A percentile compares a stretch with the other conserved stretches of the same genome.
These are phyloP conservation scores for Corydoras maculifer DNA, from an alignment of 2,113 vertebrate genomes.

Conservation along the genomic window DNA sequence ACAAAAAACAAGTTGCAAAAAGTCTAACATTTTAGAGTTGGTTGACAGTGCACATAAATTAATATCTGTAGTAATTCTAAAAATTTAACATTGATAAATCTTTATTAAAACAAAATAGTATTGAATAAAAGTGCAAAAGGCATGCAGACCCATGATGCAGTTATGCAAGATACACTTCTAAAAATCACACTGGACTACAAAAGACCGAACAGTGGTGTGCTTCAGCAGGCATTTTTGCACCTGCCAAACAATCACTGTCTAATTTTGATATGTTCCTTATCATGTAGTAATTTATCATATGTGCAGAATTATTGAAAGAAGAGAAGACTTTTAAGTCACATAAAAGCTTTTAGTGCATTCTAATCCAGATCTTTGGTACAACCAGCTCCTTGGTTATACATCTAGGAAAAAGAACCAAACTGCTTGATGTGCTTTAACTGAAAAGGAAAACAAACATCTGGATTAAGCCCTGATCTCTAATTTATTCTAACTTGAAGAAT, in stretches of 20 bases:
- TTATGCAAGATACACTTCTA: slow-evolving; percentile 44
- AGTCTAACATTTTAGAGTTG: slow-evolving; percentile 41
- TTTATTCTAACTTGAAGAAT: slow-evolving; percentile 41
- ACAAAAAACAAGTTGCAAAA: slow-evolving; percentile 43
- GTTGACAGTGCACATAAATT: slow-evolving; percentile 48
- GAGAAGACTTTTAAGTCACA: slow-evolving; percentile 45
- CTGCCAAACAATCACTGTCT: slow-evolving; percentile 39
- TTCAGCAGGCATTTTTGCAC: slow-evolving; percentile 30
- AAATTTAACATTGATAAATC: slow-evolving; percentile 39
- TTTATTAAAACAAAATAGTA: slow-evolving; percentile 50
- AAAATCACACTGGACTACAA: slow-evolving; percentile 43
- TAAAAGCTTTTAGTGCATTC: slow-evolving; percentile 56
- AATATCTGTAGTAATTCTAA: slow-evolving; percentile 46
- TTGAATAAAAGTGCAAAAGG: slow-evolving; percentile 60
- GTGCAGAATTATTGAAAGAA: slow-evolving; percentile 44
- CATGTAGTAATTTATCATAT: slow-evolving; percentile 52
- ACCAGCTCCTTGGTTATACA: slow-evolving; percentile 62
- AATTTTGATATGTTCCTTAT: slow-evolving; percentile 54
- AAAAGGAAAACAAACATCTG: slow-evolving; percentile 32
- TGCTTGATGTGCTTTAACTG: slow-evolving; percentile 43
- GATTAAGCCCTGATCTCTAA: slow-evolving; percentile 28
- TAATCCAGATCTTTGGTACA: slow-evolving; percentile 65
- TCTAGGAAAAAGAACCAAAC: slow-evolving; percentile 42
- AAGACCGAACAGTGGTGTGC: slow-evolving; percentile 41
- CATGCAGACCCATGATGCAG: slow-evolving; percentile 55